Evolutionary conservation across 1,140 invertebrate species (phyloP).

Genomic region (Dendrolimus kikuchii): DNA sequence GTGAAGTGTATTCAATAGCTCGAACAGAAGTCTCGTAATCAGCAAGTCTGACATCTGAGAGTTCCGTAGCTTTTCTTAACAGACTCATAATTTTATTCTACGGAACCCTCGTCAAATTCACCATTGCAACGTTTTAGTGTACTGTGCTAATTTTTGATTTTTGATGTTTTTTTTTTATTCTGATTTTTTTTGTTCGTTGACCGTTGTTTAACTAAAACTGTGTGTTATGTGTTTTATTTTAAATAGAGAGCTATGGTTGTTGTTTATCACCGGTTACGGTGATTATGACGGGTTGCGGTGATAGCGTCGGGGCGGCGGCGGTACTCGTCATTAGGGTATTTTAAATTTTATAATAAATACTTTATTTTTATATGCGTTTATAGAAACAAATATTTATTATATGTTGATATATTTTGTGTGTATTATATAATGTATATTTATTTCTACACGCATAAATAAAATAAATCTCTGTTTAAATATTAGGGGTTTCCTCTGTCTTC

Average conservation of each 20-base stretch:
- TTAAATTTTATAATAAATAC: neutral
- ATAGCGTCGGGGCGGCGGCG: constrained; percentile 47
- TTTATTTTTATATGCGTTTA: constrained; percentile 1
- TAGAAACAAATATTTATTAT: neutral
- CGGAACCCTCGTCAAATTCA: constrained; percentile 56
- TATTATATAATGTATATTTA: no score
- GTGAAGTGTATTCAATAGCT: constrained; percentile 19
- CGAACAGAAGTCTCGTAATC: constrained; percentile 40
- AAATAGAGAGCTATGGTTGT: constrained; percentile 55
- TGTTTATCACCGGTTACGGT: constrained; percentile 30
- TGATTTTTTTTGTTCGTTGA: constrained; percentile 70
- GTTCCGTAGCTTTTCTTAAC: constrained; percentile 48
- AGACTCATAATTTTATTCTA: constrained; percentile 31
- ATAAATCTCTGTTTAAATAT: constrained; percentile 7
- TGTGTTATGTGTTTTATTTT: constrained; percentile 63
- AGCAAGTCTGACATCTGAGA: constrained; percentile 32
- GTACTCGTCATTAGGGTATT: constrained; percentile 18
- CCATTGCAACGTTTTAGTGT: constrained; percentile 56
- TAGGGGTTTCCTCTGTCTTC: constrained; percentile 11
- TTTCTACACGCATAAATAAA: neutral
- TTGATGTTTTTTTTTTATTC: constrained; percentile 23
- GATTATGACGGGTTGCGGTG: constrained; percentile 12
- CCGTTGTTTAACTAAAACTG: constrained; percentile 61
- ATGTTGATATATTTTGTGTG: no score
- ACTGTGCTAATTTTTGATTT: constrained; percentile 60